Conservation (phyloP, 2,113 vertebrate genomes). For the Lanius ludovicianus region DNA sequence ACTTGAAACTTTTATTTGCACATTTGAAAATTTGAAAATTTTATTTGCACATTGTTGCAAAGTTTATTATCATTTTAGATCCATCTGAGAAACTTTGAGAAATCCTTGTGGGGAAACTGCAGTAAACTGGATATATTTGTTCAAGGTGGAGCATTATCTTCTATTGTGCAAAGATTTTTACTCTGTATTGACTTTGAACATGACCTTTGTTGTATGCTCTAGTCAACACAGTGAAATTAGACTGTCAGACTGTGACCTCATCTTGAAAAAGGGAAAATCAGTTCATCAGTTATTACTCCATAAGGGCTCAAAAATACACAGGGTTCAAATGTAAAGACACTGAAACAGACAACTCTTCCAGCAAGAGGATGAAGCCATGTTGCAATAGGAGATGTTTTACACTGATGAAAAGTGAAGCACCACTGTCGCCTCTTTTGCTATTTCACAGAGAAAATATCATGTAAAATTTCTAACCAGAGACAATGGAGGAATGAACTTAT, state of each 20-base stretch:
- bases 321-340: not conserved
- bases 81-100: not conserved
- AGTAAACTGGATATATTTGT: not conserved
- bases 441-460: not conserved
- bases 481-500: not conserved
- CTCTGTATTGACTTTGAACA: not conserved
- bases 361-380: not conserved
- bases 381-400: not conserved
- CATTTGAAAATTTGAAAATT: not conserved
- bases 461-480: not conserved
- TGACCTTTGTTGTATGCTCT: not conserved
- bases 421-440: rapidly evolving
- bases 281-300: not conserved
- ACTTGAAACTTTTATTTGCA: not conserved
- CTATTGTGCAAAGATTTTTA: not conserved
- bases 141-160: not conserved
- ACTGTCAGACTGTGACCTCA: not conserved
- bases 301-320: not conserved
- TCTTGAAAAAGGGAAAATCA: not conserved
- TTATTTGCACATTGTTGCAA: not conserved
- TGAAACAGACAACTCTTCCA: not conserved
- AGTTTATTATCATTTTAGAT: not conserved
- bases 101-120: not conserved
- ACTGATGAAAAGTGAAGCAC: not conserved
- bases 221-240: not conserved